Evolutionary conservation across 1,140 invertebrate species (phyloP).

Genomic region (Ladona fulva): DNA sequence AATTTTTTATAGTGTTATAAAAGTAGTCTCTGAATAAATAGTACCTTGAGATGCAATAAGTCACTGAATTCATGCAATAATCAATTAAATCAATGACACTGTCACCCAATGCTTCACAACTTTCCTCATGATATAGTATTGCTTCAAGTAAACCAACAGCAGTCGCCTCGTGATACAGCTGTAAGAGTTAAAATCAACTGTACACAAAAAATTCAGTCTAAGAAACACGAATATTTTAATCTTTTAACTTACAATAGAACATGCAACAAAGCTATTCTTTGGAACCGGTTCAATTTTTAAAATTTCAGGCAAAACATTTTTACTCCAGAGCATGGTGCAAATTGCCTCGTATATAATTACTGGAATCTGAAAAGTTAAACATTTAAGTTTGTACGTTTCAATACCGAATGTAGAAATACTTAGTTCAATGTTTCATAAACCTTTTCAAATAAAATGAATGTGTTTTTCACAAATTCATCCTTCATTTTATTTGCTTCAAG

Average conservation of each 20-base stretch:
- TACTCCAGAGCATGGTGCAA: conserved; percentile 64
- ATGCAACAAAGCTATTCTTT: conserved; percentile 58
- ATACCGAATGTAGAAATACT: not conserved
- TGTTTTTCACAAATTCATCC: conserved; percentile 65
- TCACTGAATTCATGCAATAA: conserved; percentile 51
- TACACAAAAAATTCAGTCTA: too few species aligned
- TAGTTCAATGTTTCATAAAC: conserved; percentile 32
- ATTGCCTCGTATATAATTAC: conserved; percentile 66
- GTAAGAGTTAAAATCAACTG: not conserved
- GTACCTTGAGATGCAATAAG: conserved; percentile 25
- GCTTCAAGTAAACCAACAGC: conserved; percentile 61
- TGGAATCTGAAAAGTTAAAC: conserved; percentile 43
- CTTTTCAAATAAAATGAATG: conserved; percentile 52
- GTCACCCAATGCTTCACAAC: conserved; percentile 57
- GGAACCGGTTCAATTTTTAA: conserved; percentile 52
- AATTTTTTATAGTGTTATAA: not conserved
- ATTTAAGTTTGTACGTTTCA: not conserved
- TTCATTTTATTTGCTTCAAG: conserved; percentile 55
- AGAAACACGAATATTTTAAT: too few species aligned
- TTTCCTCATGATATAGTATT: conserved; percentile 61
- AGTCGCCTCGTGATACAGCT: conserved; percentile 58
- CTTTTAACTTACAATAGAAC: conserved; percentile 45
- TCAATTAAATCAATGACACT: conserved; percentile 62
- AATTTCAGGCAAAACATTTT: conserved; percentile 61
- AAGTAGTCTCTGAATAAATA: not conserved